Percentiles rank a stretch among this genome's conserved stretches.
Evolutionary conservation across 1,140 invertebrate species (phyloP).

Genomic region (Phenacoccus solenopsis): DNA sequence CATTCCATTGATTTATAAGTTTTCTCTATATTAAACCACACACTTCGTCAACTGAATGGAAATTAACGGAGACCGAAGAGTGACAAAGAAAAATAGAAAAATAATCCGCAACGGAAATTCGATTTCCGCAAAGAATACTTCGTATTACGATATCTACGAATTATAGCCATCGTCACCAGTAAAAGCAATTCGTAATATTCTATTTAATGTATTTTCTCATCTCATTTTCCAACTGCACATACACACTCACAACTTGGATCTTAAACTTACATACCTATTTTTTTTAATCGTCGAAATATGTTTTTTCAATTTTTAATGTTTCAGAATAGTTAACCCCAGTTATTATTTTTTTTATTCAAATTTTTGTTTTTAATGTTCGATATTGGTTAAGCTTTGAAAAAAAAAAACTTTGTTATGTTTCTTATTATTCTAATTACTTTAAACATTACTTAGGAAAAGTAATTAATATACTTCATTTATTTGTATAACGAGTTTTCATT

Average conservation of each 20-base stretch:
- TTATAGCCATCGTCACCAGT: too few species aligned
- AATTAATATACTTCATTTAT: not conserved
- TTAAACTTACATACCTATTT: not conserved
- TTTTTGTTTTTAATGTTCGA: not conserved
- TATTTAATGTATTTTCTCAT: not conserved
- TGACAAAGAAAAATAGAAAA: too few species aligned
- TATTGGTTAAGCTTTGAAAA: not conserved
- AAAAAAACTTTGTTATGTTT: not conserved
- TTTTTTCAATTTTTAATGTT: constrained; percentile 4
- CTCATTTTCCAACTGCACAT: not conserved
- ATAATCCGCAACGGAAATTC: too few species aligned
- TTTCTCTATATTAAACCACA: too few species aligned
- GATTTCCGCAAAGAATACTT: too few species aligned
- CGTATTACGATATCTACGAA: too few species aligned
- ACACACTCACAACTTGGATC: not conserved
- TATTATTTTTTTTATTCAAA: not conserved
- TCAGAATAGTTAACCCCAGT: not conserved
- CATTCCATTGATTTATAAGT: not conserved
- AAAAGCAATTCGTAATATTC: not conserved
- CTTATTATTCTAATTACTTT: not conserved
- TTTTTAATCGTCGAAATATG: not conserved
- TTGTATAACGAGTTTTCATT: not conserved
- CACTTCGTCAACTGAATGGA: too few species aligned
- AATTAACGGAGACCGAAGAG: too few species aligned
- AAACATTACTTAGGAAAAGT: not conserved